Percentiles rank a stretch among this genome's conserved stretches.
These are phyloP conservation scores for Cepaea hortensis DNA, from an alignment of 2,888 invertebrate species.

Conservation along the genomic window DNA sequence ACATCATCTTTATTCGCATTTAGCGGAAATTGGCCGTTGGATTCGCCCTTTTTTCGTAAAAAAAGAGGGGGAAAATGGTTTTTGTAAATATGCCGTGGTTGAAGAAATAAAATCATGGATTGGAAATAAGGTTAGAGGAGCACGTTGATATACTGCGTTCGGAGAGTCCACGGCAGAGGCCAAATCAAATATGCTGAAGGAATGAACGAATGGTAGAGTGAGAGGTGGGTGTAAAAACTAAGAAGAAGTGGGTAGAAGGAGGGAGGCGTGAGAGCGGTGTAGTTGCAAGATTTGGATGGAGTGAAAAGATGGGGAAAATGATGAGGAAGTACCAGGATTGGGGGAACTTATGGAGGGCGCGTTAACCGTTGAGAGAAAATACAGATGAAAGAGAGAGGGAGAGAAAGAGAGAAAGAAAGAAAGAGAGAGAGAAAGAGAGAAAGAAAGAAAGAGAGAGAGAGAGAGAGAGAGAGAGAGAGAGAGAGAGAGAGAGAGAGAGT, in stretches of 20 bases:
- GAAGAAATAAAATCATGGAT: not conserved
- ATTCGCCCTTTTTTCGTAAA: not conserved
- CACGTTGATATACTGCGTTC: not conserved
- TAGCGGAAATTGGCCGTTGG: slow-evolving; percentile 32
- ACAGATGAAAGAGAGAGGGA: not conserved
- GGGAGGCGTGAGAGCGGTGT: not conserved
- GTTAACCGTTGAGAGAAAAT: not conserved
- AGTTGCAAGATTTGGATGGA: not conserved
- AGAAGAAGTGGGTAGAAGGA: not conserved
- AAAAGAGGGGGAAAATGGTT: not conserved
- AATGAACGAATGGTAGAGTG: not conserved
- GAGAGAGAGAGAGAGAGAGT: not conserved
- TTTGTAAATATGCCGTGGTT: not conserved
- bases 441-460: slow-evolving; percentile 12
- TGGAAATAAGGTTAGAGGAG: slow-evolving; percentile 10
- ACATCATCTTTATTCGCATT: slow-evolving; percentile 24
- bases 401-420: slow-evolving; percentile 4
- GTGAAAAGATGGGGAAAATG: not conserved
- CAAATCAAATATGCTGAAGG: not conserved
- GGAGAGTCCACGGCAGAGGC: slow-evolving; percentile 1
- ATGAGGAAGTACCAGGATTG: not conserved
- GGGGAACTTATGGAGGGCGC: not conserved
- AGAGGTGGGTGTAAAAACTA: not conserved
- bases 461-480: slow-evolving; percentile 18
- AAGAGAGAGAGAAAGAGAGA: not conserved